phyloP scores from a whole-genome alignment of 2,113 vertebrate species.

The Mormoops blainvillei region DNA sequence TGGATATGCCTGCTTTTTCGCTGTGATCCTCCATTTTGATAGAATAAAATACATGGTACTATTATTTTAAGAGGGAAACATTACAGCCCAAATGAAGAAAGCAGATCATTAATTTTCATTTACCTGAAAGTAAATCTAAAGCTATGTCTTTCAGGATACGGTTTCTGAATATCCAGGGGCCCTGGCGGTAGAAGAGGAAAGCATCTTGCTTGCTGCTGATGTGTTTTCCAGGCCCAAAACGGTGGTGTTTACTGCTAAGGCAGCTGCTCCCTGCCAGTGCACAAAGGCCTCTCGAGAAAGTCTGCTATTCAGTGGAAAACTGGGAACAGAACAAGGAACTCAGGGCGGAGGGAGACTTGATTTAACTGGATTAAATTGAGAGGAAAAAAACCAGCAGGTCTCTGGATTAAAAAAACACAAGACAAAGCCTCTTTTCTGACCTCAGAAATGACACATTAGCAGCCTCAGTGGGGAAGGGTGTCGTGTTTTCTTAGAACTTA shows the following conservation, averaged over 20 bases:
- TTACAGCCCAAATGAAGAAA: neutral
- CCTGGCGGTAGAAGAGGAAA: neutral
- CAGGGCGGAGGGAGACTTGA: neutral
- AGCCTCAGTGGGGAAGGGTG: neutral
- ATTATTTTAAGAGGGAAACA: slow-evolving; percentile 1
- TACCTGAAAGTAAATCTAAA: neutral
- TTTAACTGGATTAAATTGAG: neutral
- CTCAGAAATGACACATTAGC: neutral
- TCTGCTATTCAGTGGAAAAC: neutral
- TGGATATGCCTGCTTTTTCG: neutral
- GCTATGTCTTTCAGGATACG: neutral
- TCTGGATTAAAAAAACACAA: neutral
- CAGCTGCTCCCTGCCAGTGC: neutral
- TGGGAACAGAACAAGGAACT: neutral
- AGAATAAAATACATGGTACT: neutral
- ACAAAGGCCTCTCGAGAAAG: neutral
- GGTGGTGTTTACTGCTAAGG: neutral
- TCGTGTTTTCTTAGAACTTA: neutral
- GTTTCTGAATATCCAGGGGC: neutral
- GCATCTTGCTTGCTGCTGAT: neutral
- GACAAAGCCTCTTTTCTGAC: neutral
- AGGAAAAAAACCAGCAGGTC: neutral
- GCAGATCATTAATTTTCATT: slow-evolving; percentile 31
- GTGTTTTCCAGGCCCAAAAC: neutral
- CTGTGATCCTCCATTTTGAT: neutral